These are phyloP conservation scores for Drosophila anomalipes DNA, from an alignment of 2,888 invertebrate species.

Conservation along the genomic window DNA sequence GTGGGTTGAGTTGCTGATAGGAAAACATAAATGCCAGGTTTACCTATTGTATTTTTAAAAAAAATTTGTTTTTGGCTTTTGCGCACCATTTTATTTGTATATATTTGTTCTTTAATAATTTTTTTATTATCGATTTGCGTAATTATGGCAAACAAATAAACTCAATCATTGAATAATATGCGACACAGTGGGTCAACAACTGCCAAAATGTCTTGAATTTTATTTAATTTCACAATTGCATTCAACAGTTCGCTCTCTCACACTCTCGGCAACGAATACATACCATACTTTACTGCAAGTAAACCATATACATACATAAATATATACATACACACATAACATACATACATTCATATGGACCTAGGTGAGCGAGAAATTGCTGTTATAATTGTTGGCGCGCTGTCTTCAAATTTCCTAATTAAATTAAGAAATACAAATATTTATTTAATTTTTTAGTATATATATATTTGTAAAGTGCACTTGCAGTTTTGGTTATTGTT, in stretches of 20 bases:
- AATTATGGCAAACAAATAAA: too few relatives aligned
- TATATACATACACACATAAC: not conserved
- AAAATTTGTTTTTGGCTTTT: not conserved
- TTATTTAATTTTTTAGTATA: not conserved
- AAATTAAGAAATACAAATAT: constrained; percentile 40
- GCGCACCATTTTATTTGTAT: too few relatives aligned
- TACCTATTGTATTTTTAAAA: not conserved
- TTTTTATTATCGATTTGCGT: not conserved
- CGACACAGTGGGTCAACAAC: too few relatives aligned
- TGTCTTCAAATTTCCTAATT: constrained; percentile 46
- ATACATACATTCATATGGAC: not conserved
- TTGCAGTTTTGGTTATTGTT: constrained; percentile 26
- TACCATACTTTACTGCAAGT: not conserved
- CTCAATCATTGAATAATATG: too few relatives aligned
- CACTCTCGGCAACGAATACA: not conserved
- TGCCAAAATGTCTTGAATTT: not conserved
- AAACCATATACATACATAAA: not conserved
- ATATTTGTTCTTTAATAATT: not conserved
- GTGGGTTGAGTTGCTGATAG: not conserved
- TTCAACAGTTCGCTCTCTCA: constrained; percentile 1
- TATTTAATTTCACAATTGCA: not conserved
- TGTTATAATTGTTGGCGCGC: constrained; percentile 2
- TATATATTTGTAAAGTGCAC: constrained; percentile 11
- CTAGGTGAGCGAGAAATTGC: not conserved
- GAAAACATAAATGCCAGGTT: not conserved